Percentiles rank a stretch among this genome's conserved stretches.
These are phyloP conservation scores for Pocillopora damicornis DNA, from an alignment of 64 coral and sea anemone species.

Conservation along the genomic window DNA sequence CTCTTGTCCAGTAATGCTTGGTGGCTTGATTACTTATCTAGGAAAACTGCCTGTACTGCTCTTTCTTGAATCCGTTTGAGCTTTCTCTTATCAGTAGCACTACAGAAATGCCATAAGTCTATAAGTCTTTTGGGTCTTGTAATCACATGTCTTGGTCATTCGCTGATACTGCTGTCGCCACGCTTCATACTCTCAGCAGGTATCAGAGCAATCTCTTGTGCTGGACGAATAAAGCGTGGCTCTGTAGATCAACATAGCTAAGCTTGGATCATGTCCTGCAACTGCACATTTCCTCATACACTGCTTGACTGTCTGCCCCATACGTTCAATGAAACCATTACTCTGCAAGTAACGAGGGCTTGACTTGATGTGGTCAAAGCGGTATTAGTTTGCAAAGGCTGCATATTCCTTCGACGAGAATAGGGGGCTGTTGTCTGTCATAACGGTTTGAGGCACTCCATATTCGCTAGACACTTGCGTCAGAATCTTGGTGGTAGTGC, in stretches of 20 bases:
- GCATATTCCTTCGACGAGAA: constrained; percentile 38
- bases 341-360: constrained; percentile 29
- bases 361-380: too few species aligned
- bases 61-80: too few species aligned
- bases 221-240: constrained; percentile 2
- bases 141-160: too few species aligned
- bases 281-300: constrained; percentile 44
- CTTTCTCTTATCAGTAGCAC: too few species aligned
- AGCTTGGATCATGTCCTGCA: constrained; percentile 46
- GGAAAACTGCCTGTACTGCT: too few species aligned
- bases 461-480: constrained; percentile 65
- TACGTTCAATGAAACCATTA: constrained; percentile 54
- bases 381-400: constrained; percentile 19
- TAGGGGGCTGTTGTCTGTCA: constrained; percentile 44
- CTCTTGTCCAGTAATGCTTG: too few species aligned
- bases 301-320: constrained; percentile 45
- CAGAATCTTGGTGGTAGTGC: constrained; percentile 26
- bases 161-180: too few species aligned
- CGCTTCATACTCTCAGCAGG: too few species aligned
- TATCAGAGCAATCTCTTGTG: too few species aligned
- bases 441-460: constrained; percentile 31
- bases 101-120: too few species aligned
- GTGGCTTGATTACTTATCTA: too few species aligned
- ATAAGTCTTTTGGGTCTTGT: too few species aligned
- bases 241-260: constrained; percentile 44